Percentiles rank a stretch among this genome's conserved stretches.
phyloP scores from a whole-genome alignment of 1,140 invertebrate genomes.

The Philopotamus ludificatus region DNA sequence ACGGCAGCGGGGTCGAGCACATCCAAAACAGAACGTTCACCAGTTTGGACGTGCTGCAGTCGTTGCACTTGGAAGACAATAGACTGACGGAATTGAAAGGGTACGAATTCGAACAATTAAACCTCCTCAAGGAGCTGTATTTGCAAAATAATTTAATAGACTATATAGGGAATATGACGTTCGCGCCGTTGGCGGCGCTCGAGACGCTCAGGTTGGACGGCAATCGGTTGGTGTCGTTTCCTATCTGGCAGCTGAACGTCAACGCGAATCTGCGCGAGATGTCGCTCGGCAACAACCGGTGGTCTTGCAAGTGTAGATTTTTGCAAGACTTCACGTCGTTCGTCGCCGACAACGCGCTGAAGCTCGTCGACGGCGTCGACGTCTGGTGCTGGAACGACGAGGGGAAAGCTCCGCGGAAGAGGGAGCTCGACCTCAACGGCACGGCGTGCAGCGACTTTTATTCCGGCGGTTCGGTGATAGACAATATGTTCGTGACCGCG shows the following conservation, averaged over 20 bases:
- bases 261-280: conserved; percentile 71
- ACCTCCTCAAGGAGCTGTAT: conserved; percentile 78
- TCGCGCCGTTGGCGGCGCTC: conserved; percentile 73
- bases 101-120: conserved; percentile 86
- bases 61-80: conserved; percentile 85
- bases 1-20: conserved; percentile 78
- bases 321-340: conserved; percentile 82
- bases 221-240: conserved; percentile 77
- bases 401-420: conserved; percentile 66
- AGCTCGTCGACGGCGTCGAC: conserved; percentile 73
- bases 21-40: conserved; percentile 93
- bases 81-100: conserved; percentile 75
- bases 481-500: conserved; percentile 78
- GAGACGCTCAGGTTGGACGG: conserved; percentile 81
- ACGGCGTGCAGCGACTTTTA: conserved; percentile 82
- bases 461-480: conserved; percentile 76
- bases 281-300: conserved; percentile 76
- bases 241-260: conserved; percentile 77
- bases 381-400: conserved; percentile 80
- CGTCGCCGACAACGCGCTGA: conserved; percentile 77
- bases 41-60: conserved; percentile 76
- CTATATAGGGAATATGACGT: conserved; percentile 77
- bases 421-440: conserved; percentile 76
- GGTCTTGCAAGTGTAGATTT: conserved; percentile 89
- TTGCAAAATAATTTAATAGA: conserved; percentile 82